Evolutionary conservation across 2,113 vertebrate genomes (phyloP).

Genomic region (Sinocyclocheilus rhinocerous): DNA sequence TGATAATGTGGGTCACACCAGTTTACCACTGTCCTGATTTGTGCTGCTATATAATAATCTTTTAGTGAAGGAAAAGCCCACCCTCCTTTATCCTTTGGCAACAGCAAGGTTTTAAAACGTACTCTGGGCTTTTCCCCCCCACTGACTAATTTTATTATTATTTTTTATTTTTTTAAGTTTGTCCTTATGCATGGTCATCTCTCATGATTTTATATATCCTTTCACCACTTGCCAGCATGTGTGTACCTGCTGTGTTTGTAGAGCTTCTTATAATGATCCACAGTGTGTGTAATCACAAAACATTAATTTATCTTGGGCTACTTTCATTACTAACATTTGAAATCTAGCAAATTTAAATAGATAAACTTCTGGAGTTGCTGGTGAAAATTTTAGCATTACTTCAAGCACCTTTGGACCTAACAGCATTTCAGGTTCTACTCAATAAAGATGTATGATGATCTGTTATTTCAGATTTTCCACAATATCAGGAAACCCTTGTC

Average conservation of each 20-base stretch:
- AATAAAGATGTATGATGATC: not conserved
- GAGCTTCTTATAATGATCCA: too few species aligned
- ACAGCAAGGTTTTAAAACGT: too few species aligned
- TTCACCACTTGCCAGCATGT: too few species aligned
- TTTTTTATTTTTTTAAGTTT: too few species aligned
- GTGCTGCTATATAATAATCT: not conserved
- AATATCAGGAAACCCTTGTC: not conserved
- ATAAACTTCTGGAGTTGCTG: not conserved
- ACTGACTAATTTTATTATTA: too few species aligned
- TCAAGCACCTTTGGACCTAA: not conserved
- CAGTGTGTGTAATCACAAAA: too few species aligned
- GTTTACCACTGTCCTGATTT: not conserved
- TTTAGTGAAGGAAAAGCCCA: not conserved
- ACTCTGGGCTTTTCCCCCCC: too few species aligned
- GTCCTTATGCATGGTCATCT: too few species aligned
- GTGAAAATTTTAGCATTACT: too few species aligned
- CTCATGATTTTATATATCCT: too few species aligned
- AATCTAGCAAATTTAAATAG: not conserved
- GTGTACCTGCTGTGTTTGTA: too few species aligned
- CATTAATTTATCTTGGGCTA: not conserved
- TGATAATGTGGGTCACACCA: conserved; percentile 13
- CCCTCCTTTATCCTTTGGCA: too few species aligned
- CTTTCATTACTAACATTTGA: not conserved
- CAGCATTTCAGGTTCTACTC: not conserved
- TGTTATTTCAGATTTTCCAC: not conserved